Evolutionary conservation across 2,113 vertebrate genomes (phyloP), one percentile per base, ranked within the genome.

Genomic region (Petrocephalus zakoni): DNA sequence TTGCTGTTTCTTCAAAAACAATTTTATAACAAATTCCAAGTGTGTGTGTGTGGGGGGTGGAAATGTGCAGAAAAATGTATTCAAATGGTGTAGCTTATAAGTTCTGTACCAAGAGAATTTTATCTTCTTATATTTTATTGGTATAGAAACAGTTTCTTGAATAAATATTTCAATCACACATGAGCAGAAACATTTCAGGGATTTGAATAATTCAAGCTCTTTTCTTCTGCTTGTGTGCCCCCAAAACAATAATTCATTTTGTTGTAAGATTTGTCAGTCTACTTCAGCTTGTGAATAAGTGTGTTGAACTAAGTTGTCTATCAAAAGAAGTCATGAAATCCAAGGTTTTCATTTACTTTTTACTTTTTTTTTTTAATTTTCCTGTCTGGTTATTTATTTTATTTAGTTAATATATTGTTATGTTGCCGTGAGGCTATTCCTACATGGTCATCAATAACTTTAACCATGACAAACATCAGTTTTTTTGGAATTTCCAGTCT

Each of bases 221-320:
- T 49, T 49, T 42, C 72, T 78, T 2, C 2, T 17, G 82, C 46
- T 85, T 85, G n/a, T 85, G 47, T 15, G n/a, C n/a, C 22, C 15
- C 52, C 46, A 52, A 85, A 85, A 52, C 42, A 42, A 78, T 85
- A 85, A 85, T 85, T 85, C 82, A n/a, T 51, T 85, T 29, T 49
- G 82, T 85, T 52, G 29, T 11, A 85, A 52, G 82, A 25, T 47
- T 52, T 85, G 47, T 85, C 82, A 52, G 4, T 85, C 46, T 85
- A 10, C 46, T 49, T 85, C 46, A 29, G 11, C 49, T 85, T n/a
- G 46, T 15, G 9, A 83, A 46, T 83, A 29, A 85, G 10, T 85
- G 15, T 78, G 34, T 78, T 85, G 46, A 47, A 29, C 49, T 52
- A 15, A 85, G 46, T 47, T 85, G 82, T 85, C 82, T 52, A 15